phyloP scores from a whole-genome alignment of 2,888 invertebrate genomes.

The Oxyscelio sp. region DNA sequence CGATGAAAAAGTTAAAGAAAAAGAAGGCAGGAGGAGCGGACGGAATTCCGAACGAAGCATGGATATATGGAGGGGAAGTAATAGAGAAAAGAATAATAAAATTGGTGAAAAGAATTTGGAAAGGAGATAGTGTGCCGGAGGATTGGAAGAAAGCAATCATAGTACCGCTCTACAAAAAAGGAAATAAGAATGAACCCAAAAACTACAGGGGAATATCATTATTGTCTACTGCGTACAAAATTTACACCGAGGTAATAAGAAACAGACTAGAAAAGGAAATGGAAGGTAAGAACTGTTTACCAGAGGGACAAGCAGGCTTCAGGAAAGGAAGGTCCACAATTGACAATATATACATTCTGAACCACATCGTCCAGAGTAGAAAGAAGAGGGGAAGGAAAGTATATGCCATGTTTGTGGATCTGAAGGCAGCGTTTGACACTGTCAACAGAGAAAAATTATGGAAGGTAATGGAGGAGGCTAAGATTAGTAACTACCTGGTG shows the following conservation, averaged over 20 bases:
- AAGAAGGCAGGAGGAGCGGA: constrained; percentile 67
- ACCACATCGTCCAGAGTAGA: constrained; percentile 41
- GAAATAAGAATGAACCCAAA: constrained; percentile 33
- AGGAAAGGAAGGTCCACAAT: constrained; percentile 56
- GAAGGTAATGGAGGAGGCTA: constrained; percentile 45
- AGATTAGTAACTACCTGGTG: constrained; percentile 18
- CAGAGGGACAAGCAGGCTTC: constrained; percentile 71
- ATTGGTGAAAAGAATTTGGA: constrained; percentile 47
- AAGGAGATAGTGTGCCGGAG: constrained; percentile 62
- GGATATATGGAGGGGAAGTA: constrained; percentile 44
- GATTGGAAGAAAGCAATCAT: constrained; percentile 70
- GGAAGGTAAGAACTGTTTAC: constrained; percentile 42
- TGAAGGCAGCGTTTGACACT: constrained; percentile 9
- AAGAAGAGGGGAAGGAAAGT: not conserved
- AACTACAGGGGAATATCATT: too few relatives aligned
- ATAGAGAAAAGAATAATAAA: not conserved
- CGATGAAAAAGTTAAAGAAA: constrained; percentile 24
- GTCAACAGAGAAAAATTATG: constrained; percentile 66
- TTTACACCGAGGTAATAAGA: constrained; percentile 64
- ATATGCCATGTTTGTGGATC: constrained; percentile 3
- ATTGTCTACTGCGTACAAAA: constrained; percentile 72
- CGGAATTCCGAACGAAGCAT: constrained; percentile 64
- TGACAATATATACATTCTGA: constrained; percentile 61
- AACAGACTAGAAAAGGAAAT: constrained; percentile 59
- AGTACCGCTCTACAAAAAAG: constrained; percentile 67